Percentiles rank a stretch among this genome's conserved stretches.
phyloP scores from a whole-genome alignment of 2,797 vertebrate genomes.

The Acomys russatus region DNA sequence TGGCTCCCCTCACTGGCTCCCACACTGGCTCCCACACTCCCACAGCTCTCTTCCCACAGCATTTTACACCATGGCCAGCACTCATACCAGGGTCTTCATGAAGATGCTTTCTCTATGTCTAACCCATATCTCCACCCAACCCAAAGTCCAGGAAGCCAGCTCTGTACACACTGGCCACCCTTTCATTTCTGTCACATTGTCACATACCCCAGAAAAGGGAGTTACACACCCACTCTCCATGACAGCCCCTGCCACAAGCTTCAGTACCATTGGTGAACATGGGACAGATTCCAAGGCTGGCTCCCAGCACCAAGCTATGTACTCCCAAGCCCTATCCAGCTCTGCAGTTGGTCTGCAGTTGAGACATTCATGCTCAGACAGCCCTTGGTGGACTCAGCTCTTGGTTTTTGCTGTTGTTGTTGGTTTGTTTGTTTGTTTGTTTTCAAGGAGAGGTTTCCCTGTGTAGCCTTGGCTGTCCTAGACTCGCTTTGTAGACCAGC shows the following conservation, averaged over 20 bases:
- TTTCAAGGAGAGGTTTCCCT: no score
- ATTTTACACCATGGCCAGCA: not conserved
- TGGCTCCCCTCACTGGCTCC: no score
- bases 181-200: not conserved
- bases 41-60: no score
- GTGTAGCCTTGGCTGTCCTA: no score
- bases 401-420: not conserved
- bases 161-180: not conserved
- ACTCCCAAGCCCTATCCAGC: not conserved
- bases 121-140: not conserved
- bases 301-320: no score
- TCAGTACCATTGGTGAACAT: not conserved
- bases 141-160: not conserved
- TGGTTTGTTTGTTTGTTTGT: no score
- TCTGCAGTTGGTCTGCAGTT: not conserved
- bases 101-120: not conserved
- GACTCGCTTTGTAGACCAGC: no score
- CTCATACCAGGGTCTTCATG: not conserved
- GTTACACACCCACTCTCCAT: not conserved
- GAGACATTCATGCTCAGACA: not conserved
- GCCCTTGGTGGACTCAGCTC: not conserved
- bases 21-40: no score
- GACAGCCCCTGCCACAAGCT: not conserved
- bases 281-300: not conserved
- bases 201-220: not conserved